Conservation (phyloP, 2,797 vertebrate genomes). For the Mormyrus proboscirostris region DNA sequence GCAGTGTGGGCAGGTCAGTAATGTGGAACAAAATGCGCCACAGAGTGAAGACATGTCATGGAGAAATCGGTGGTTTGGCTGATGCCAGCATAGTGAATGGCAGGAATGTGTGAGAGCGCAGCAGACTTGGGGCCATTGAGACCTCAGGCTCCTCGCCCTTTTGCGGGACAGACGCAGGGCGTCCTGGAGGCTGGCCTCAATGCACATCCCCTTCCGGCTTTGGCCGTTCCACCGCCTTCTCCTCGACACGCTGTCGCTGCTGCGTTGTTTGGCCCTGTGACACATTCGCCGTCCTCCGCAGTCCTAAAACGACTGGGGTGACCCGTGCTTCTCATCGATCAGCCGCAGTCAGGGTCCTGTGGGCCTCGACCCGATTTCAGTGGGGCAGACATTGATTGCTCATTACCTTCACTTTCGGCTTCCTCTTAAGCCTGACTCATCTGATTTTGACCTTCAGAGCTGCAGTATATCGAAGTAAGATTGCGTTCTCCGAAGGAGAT, state of each 20-base stretch:
- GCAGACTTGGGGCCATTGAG: conserved; percentile 18
- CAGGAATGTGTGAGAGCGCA: conserved; percentile 5
- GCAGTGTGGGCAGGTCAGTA: conserved; percentile 39
- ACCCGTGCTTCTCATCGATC: not conserved
- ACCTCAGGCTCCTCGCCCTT: not conserved
- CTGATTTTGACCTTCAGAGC: not conserved
- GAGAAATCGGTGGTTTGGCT: conserved; percentile 38
- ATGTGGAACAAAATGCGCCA: conserved; percentile 33
- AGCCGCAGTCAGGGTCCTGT: not conserved
- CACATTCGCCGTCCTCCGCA: conserved; percentile 15
- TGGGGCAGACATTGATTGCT: not conserved
- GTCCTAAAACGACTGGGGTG: not conserved
- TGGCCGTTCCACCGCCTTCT: conserved; percentile 34
- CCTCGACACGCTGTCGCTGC: conserved; percentile 34
- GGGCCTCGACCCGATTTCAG: not conserved
- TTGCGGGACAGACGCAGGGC: not conserved
- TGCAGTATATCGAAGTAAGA: not conserved
- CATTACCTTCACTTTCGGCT: not conserved
- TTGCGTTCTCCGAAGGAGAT: not conserved
- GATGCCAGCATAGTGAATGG: conserved; percentile 27
- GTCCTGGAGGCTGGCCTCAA: conserved; percentile 17
- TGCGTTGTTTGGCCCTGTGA: conserved; percentile 26
- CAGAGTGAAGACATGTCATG: conserved; percentile 34
- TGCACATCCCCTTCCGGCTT: conserved; percentile 28
- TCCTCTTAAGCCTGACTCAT: not conserved